Percentiles rank a stretch among this genome's conserved stretches.
Evolutionary conservation across 2,113 vertebrate species (phyloP).

Genomic region (Stictonetta naevosa): DNA sequence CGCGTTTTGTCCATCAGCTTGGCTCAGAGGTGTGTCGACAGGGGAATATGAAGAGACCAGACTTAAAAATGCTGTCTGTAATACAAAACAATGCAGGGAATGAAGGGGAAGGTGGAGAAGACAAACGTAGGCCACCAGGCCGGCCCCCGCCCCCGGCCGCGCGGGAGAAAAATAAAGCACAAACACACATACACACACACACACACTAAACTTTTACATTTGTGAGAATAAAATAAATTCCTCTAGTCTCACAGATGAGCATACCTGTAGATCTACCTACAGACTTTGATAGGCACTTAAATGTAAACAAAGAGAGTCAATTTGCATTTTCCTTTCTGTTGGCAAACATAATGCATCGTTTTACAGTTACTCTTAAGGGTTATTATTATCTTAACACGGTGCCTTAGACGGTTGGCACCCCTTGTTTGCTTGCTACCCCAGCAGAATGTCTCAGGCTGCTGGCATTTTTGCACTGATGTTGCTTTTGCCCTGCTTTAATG

Average conservation of each 20-base stretch:
- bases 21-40: slow-evolving; percentile 25
- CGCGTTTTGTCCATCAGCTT: slow-evolving; percentile 15
- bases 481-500: slow-evolving; percentile 53
- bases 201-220: not conserved
- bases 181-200: not conserved
- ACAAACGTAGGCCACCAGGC: no score
- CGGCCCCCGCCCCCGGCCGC: no score
- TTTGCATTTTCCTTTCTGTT: slow-evolving; percentile 77
- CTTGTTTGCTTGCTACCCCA: slow-evolving; percentile 39
- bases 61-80: slow-evolving; percentile 44
- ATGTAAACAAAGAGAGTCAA: slow-evolving; percentile 69
- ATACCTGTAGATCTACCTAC: slow-evolving; percentile 23
- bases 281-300: slow-evolving; percentile 75
- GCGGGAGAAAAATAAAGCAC: not conserved
- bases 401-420: slow-evolving; percentile 57
- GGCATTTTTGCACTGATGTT: slow-evolving; percentile 54
- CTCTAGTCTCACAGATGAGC: slow-evolving; percentile 58
- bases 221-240: slow-evolving; percentile 60
- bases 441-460: slow-evolving; percentile 63
- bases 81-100: slow-evolving; percentile 21
- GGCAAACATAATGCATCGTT: slow-evolving; percentile 69
- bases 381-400: slow-evolving; percentile 62
- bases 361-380: slow-evolving; percentile 71
- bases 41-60: slow-evolving; percentile 43
- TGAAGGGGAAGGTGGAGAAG: not conserved